Evolutionary conservation across 2,797 vertebrate genomes (phyloP), one percentile per base, ranked within the genome.

Genomic region (Rhynchotus rufescens): DNA sequence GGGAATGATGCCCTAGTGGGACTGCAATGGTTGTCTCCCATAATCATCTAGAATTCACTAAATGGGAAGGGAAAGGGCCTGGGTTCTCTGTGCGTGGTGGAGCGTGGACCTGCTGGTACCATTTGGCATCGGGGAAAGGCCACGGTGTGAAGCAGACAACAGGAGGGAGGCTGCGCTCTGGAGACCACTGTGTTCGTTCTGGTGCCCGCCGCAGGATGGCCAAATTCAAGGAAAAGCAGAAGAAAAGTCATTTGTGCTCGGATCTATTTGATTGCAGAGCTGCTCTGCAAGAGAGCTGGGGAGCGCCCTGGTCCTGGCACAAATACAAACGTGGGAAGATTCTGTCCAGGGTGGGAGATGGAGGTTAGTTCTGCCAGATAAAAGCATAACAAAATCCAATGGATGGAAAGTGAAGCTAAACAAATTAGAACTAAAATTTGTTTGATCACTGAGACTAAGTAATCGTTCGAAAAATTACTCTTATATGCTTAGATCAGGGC

Each of bases 371-470:
- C 47, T 56, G 28, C 25, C 74, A 62, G 84, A 76, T 62, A 83
- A 21, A 47, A 5, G 14, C 1, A 0, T 42, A 34, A 74, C 22
- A 26, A 56, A 83, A 83, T 83, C 40, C 59, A 59, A 15, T 30
- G 28, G 51, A 30, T 76, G 56, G 80, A 89, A 92, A 69, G 34
- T 47, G 56, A 85, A 81, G 67, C 60, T 62, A 89, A 93, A 73
- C 54, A 80, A 85, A 84, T 87, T 85, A 78, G 90, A 93, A 94
- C 92, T 82, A 84, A 86, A 89, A 84, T 57, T 65, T 13, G 51
- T 93, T 93, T 95, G 76, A 52, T 60, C 51, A 25, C 51, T 60
- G 74, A 90, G 69, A 52, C n/a, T 75, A 69, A 85, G 38, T 22
- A 90, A 76, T 87, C 15, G 56, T 85, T 66, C 85, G 80, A 57